Conservation (phyloP, 2,888 invertebrate genomes). For the Globia sparganii region DNA sequence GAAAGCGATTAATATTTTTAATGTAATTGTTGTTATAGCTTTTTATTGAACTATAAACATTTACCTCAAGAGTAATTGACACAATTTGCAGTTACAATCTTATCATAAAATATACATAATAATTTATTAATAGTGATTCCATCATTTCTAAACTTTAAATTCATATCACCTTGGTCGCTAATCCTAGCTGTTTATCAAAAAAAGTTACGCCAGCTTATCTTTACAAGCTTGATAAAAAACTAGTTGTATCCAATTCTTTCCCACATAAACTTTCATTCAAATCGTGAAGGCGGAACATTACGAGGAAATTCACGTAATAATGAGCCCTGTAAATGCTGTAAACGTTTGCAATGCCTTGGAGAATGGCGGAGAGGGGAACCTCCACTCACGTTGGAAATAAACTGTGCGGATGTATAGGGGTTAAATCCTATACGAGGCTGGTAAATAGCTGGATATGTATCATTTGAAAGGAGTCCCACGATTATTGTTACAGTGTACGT, state of each 20-base stretch:
- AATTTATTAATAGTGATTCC: conserved; percentile 20
- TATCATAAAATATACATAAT: conserved; percentile 32
- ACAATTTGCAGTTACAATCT: conserved; percentile 31
- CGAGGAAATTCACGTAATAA: conserved; percentile 32
- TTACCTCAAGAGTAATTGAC: conserved; percentile 20
- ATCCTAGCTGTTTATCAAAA: conserved; percentile 31
- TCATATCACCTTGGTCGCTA: conserved; percentile 19
- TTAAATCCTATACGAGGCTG: not conserved
- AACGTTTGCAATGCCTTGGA: conserved; percentile 51
- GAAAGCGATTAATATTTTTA: conserved; percentile 20
- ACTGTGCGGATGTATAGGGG: conserved; percentile 32
- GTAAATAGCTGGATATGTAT: conserved; percentile 6
- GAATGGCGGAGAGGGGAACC: conserved; percentile 54
- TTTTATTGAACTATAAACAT: conserved; percentile 17
- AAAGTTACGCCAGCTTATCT: conserved; percentile 17
- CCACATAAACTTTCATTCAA: conserved; percentile 33
- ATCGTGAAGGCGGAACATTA: conserved; percentile 31
- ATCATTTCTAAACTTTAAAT: conserved; percentile 11
- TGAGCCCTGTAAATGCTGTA: conserved; percentile 39
- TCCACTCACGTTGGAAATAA: conserved; percentile 32
- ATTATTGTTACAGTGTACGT: conserved; percentile 1
- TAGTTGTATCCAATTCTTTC: not conserved
- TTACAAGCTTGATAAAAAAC: conserved; percentile 20
- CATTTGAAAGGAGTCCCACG: not conserved
- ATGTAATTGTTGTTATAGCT: conserved; percentile 23